These are phyloP conservation scores for Microcaecilia unicolor DNA, from an alignment of 2,797 vertebrate genomes.

Conservation along the genomic window DNA sequence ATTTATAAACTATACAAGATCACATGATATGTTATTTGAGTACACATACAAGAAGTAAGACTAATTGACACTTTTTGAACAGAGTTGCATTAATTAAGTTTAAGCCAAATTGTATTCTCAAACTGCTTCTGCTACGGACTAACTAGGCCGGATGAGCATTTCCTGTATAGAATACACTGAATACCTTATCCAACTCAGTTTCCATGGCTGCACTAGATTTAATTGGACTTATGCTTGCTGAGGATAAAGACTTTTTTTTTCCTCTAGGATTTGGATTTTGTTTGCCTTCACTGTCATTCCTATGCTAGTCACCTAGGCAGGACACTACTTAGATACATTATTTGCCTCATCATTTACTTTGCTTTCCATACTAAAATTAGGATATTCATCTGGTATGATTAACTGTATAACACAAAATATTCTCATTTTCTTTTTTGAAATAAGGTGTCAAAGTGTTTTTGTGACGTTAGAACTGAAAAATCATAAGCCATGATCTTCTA, in stretches of 20 bases:
- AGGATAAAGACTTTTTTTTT: constrained; percentile 6
- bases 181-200: constrained; percentile 2
- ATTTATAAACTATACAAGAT: constrained; percentile 6
- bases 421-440: no score
- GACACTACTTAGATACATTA: neutral
- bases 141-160: neutral
- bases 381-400: neutral
- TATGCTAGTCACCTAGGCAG: neutral
- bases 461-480: no score
- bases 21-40: no score
- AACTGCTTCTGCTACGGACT: constrained; percentile 7
- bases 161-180: constrained; percentile 3
- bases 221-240: constrained; percentile 1
- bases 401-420: no score
- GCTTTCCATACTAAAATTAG: neutral
- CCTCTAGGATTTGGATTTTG: neutral
- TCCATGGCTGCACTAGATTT: constrained; percentile 2
- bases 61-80: constrained; percentile 7
- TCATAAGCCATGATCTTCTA: no score
- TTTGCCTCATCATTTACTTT: neutral
- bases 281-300: neutral
- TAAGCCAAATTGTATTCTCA: no score
- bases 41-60: no score
- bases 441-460: no score
- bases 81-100: constrained; percentile 23